Evolutionary conservation across 2,113 vertebrate genomes (phyloP), one percentile per base, ranked within the genome.

Genomic region (Sceloporus tristichus): DNA sequence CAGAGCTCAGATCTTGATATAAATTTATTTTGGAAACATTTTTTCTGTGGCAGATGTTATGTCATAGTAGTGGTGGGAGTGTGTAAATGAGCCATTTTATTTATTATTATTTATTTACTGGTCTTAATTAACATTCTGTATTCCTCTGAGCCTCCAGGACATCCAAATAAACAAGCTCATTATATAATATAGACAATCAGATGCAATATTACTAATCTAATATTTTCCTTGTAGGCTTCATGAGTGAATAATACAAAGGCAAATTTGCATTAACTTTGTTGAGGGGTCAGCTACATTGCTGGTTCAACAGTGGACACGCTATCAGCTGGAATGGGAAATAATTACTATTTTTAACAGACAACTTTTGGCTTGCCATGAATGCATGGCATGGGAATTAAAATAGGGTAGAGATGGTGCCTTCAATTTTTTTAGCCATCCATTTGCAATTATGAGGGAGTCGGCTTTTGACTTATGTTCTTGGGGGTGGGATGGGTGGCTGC

Each of bases 111-210:
- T 62, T 71, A 53, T 70, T 68, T 29, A 16, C 48, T 25, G 21
- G 38, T 87, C 74, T 82, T 74, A 87, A 87, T 87, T 75, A 87
- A 62, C 16, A 27, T 23, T 73, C 68, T 87, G 27, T 38, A 65
- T 27, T 40, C 38, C 53, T 74, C 86, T 29, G 25, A 65, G 78
- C 70, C 70, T 62, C 38, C 53, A 23, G 38, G 79, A 81, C 54
- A 87, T 82, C 68, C 70, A 87, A 81, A 81, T 56, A 59, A 81
- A 81, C 78, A 87, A 81, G 40, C 70, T 81, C 62, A 82, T 87
- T 87, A 73, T 87, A 42, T 40, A 73, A 74, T 34, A 75, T 81
- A 87, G 82, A 81, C 54, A 75, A 87, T 1, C n/a, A 38, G 74
- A 87, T 29, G 34, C 34, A 81, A 75, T 75, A 74, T 59, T 13